Evolutionary conservation across 1,140 invertebrate genomes (phyloP), one percentile per base, ranked within the genome.

Genomic region (Macrobrachium rosenbergii): DNA sequence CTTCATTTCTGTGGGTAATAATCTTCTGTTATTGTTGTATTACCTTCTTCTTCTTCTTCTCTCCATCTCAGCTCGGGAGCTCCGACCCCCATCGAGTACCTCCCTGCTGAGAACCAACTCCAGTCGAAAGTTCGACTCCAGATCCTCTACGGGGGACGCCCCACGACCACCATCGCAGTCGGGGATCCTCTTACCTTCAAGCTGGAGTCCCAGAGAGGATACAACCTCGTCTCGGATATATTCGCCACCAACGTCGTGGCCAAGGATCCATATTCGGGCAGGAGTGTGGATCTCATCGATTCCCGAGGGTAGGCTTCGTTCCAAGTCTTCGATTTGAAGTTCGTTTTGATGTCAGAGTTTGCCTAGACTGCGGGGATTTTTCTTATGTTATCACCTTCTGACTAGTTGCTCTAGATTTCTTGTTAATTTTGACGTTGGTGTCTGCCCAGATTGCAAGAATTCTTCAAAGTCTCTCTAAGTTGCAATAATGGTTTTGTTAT

Each of bases 201-300:
- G 82, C 91, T 98, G 52, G 97, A 98, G 93, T 95, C 96, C 0
- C 95, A 97, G 92, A 96, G 97, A 91, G 96, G 96, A 89, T 97
- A 97, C 90, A 97, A 97, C 91, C 96, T 97, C 89, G 94, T 94
- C 16, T 83, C 95, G 0, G 97, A 98, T 90, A 98, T 98, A 83
- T 98, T 98, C 91, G 97, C 97, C 3, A 98, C 96, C 0, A 97
- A 98, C 91, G 97, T 98, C 0, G 95, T 98, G n/a, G 97, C 97
- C 2, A 94, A 97, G 91, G 97, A 98, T 94, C 97, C 97, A 0
- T 98, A 98, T 91, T 96, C 97, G 0, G 96, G 97, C 73, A 92
- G 96, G 91, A 96, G 96, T 62, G 96, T 98, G 45, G 96, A 97
- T 90, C 92, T 98, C 0, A 98, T 98, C 87, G 97, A 98, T 92